Evolutionary conservation across 2,113 vertebrate species (phyloP).

Genomic region (Seriola dumerili): DNA sequence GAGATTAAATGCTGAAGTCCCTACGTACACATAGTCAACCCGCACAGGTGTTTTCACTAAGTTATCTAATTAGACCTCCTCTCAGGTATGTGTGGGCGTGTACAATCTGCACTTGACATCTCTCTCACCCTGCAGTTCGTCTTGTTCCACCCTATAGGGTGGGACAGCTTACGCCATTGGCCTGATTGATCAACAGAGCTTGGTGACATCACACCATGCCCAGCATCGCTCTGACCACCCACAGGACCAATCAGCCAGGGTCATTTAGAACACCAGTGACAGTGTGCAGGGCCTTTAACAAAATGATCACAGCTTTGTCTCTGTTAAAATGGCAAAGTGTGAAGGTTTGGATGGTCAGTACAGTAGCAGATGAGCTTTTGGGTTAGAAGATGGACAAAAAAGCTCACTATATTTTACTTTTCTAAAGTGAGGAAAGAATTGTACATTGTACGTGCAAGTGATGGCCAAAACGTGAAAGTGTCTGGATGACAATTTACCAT

Average conservation of each 20-base stretch:
- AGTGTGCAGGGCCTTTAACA: background rate
- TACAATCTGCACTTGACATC: background rate
- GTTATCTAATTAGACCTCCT: background rate
- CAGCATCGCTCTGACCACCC: no score
- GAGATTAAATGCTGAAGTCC: background rate
- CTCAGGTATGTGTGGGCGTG: background rate
- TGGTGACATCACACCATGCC: no score
- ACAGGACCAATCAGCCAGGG: no score
- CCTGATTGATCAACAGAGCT: no score
- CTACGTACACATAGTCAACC: no score
- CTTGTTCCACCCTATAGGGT: background rate
- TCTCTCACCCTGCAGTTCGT: background rate
- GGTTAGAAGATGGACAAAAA: background rate
- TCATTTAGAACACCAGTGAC: no score
- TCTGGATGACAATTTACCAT: background rate
- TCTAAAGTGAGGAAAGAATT: no score
- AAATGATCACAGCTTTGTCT: background rate
- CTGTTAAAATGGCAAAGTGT: background rate
- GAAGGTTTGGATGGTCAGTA: no score
- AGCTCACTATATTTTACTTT: background rate
- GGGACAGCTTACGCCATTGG: background rate
- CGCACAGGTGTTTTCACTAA: constrained; percentile 1
- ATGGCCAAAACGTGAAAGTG: background rate
- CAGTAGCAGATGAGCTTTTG: background rate
- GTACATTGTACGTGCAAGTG: background rate